Evolutionary conservation across 2,113 vertebrate genomes (phyloP).

Genomic region (human (Homo sapiens)): DNA sequence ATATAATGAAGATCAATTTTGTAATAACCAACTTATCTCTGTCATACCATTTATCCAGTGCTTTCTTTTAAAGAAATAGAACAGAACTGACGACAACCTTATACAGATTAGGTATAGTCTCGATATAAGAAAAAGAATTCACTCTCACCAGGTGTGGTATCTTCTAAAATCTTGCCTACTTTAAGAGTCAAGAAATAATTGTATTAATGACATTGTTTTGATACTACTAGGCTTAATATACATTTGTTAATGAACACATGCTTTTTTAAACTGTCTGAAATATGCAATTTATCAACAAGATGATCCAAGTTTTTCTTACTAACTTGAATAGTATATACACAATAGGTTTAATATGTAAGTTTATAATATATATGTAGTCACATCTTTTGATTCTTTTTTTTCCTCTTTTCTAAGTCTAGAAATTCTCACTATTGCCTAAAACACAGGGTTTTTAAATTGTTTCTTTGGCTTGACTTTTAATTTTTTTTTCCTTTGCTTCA

Average conservation of each 20-base stretch:
- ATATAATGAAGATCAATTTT: constrained; percentile 18
- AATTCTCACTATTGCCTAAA: background rate
- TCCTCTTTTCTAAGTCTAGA: background rate
- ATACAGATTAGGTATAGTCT: background rate
- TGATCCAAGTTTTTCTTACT: constrained; percentile 11
- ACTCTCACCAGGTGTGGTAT: background rate
- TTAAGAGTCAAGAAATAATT: constrained; percentile 27
- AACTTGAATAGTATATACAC: background rate
- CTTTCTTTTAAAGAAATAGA: background rate
- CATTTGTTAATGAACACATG: background rate
- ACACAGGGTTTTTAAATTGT: background rate
- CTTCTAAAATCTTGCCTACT: background rate
- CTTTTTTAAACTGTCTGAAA: background rate
- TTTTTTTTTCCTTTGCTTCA: background rate
- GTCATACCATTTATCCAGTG: background rate
- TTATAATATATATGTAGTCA: background rate
- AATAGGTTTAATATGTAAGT: background rate
- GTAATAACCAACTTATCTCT: background rate
- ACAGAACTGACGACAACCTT: background rate
- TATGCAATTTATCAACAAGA: background rate
- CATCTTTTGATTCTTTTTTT: background rate
- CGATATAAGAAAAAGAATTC: constrained; percentile 30
- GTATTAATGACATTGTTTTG: background rate
- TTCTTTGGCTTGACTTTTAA: background rate
- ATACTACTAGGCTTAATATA: background rate